phyloP scores from a whole-genome alignment of 2,113 vertebrate species.

The Gavialis gangeticus region DNA sequence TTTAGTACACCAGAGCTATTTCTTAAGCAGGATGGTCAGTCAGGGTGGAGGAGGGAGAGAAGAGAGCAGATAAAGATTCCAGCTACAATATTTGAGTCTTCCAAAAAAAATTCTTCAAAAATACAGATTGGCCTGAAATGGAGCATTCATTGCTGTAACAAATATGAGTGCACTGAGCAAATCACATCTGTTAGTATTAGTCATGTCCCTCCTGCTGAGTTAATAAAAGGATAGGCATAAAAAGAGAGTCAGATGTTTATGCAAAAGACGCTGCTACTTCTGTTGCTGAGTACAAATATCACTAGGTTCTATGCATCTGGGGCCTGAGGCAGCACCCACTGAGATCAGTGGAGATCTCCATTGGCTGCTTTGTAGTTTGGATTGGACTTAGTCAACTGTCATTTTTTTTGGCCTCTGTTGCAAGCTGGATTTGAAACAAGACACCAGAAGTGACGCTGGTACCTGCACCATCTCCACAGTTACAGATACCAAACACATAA shows the following conservation, averaged over 20 bases:
- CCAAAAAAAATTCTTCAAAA: not conserved
- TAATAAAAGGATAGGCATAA: not conserved
- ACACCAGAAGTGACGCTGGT: not conserved
- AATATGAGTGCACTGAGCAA: not conserved
- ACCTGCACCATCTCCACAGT: not conserved
- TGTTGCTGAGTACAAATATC: accelerated
- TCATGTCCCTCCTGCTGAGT: not conserved
- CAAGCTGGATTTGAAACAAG: accelerated
- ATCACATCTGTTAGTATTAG: not conserved
- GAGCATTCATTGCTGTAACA: not conserved
- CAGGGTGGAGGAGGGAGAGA: not conserved
- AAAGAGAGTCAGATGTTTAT: not conserved
- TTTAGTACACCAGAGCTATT: not conserved
- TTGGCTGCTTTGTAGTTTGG: not conserved
- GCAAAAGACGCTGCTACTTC: not conserved
- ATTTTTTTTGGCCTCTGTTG: not conserved
- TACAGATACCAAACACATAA: not conserved
- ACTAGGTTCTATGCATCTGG: accelerated
- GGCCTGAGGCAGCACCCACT: accelerated
- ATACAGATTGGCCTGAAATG: not conserved
- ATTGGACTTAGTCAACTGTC: accelerated
- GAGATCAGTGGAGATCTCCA: not conserved
- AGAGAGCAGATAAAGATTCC: not conserved
- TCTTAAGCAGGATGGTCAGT: not conserved
- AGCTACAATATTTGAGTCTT: not conserved